phyloP scores from a whole-genome alignment of 1,140 invertebrate species.

The Argopecten irradians region DNA sequence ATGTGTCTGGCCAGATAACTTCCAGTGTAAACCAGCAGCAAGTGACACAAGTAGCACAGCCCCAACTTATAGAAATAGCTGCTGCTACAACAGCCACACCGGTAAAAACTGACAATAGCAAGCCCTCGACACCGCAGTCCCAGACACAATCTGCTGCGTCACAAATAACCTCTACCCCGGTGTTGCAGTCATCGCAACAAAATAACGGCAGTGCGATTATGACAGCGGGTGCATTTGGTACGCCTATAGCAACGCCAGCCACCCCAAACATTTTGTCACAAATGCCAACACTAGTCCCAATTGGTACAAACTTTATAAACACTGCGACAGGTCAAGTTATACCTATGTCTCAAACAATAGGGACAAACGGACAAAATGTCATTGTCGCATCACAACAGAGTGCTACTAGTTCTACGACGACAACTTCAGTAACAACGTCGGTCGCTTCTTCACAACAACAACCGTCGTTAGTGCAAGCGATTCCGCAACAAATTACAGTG shows the following conservation, averaged over 20 bases:
- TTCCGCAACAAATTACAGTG: conserved; percentile 50
- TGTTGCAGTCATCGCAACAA: neutral
- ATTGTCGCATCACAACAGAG: conserved; percentile 44
- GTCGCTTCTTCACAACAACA: conserved; percentile 41
- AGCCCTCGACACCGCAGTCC: conserved; percentile 36
- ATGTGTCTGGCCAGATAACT: neutral
- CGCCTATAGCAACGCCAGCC: conserved; percentile 80
- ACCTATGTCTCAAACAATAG: conserved; percentile 42
- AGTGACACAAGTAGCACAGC: conserved; percentile 38
- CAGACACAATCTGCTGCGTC: neutral
- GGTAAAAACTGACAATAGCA: conserved; percentile 17
- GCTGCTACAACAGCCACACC: conserved; percentile 28
- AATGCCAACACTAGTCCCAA: conserved; percentile 42
- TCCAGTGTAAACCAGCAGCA: neutral
- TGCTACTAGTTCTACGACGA: conserved; percentile 28
- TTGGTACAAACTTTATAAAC: conserved; percentile 15
- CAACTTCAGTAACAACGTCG: conserved; percentile 31
- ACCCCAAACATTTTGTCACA: conserved; percentile 59
- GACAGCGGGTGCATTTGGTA: conserved; percentile 12
- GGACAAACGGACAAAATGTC: conserved; percentile 47
- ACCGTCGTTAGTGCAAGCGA: conserved; percentile 43
- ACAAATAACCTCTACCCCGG: neutral
- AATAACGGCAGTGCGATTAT: neutral
- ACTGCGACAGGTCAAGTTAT: conserved; percentile 52
- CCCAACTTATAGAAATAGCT: conserved; percentile 40